These are phyloP conservation scores for Rhorus exstirpatorius DNA, from an alignment of 2,888 invertebrate genomes.

Conservation along the genomic window DNA sequence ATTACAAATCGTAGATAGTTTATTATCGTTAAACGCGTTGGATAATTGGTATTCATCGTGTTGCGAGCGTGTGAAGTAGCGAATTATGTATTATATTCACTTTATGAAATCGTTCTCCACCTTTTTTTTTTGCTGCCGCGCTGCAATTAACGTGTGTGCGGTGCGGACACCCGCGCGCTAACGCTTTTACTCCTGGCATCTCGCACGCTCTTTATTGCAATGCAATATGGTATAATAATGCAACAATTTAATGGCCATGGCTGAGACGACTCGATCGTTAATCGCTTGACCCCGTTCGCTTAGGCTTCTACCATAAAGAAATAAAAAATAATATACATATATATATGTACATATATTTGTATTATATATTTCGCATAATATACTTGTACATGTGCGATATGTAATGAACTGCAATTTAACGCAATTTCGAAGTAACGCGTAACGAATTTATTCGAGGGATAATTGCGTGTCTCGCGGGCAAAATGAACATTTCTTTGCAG, in stretches of 20 bases:
- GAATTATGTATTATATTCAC: slow-evolving; percentile 59
- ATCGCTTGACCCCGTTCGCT: slow-evolving; percentile 67
- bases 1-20: too few relatives aligned
- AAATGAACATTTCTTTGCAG: slow-evolving; percentile 29
- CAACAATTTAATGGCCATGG: slow-evolving; percentile 65
- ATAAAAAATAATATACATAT: slow-evolving; percentile 29
- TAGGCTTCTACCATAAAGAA: slow-evolving; percentile 44
- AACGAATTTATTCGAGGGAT: slow-evolving; percentile 56
- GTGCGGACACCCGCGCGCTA: slow-evolving; percentile 51
- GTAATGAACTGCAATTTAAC: slow-evolving; percentile 63
- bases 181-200: slow-evolving; percentile 39
- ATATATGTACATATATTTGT: slow-evolving; percentile 12
- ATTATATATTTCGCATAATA: neutral
- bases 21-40: too few relatives aligned
- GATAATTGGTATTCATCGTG: slow-evolving; percentile 9
- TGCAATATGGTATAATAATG: slow-evolving; percentile 65
- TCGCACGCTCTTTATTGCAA: slow-evolving; percentile 49
- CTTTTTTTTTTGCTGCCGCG: slow-evolving; percentile 5
- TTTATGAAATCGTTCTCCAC: slow-evolving; percentile 51
- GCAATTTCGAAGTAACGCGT: slow-evolving; percentile 66
- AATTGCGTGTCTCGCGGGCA: slow-evolving; percentile 51
- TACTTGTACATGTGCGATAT: slow-evolving; percentile 32
- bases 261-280: slow-evolving; percentile 56
- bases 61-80: slow-evolving; percentile 35
- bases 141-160: slow-evolving; percentile 43